These are phyloP conservation scores for Cavia aperea DNA, from an alignment of 2,113 vertebrate genomes.

Conservation along the genomic window DNA sequence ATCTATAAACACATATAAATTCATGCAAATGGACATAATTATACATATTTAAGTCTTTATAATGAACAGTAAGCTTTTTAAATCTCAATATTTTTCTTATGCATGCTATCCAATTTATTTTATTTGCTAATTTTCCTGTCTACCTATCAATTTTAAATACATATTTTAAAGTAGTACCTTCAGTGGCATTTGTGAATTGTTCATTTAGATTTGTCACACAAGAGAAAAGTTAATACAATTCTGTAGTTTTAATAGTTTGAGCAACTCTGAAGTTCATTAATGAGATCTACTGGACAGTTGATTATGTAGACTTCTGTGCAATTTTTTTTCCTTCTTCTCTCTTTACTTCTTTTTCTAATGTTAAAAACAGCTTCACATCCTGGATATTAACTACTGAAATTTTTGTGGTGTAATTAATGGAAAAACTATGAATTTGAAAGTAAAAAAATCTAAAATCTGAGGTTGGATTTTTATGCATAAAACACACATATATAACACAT, in stretches of 20 bases:
- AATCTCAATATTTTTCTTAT: background rate
- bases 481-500: background rate
- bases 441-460: background rate
- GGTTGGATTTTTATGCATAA: background rate
- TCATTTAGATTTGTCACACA: background rate
- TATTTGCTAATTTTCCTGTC: background rate
- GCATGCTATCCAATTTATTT: background rate
- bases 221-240: background rate
- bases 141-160: background rate
- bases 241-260: slow-evolving; percentile 2
- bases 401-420: background rate
- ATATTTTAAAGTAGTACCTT: background rate
- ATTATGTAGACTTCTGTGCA: background rate
- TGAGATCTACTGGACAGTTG: background rate
- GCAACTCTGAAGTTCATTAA: background rate
- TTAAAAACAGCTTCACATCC: background rate
- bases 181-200: background rate
- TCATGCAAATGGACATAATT: background rate
- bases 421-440: background rate
- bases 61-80: background rate
- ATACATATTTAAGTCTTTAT: background rate
- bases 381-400: background rate
- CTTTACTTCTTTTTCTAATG: background rate
- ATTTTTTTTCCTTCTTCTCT: background rate
- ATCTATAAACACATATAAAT: background rate